Conservation (phyloP, 2,888 invertebrate species). For the Gasteruption jaculator region DNA sequence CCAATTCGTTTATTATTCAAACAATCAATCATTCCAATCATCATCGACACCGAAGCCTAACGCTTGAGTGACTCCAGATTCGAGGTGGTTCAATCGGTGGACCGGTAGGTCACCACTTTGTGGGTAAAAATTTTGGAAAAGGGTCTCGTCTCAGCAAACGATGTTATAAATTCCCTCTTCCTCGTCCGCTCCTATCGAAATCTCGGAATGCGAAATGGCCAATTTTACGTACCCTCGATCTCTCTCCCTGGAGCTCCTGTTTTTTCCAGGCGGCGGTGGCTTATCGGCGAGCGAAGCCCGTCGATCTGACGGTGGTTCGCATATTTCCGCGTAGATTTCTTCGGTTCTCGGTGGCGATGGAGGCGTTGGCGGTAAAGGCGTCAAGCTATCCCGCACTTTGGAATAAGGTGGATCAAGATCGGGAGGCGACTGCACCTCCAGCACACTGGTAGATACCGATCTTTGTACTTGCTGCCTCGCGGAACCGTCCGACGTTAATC, state of each 20-base stretch:
- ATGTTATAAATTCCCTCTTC: slow-evolving; percentile 51
- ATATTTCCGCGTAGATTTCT: slow-evolving; percentile 50
- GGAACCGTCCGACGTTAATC: slow-evolving; percentile 24
- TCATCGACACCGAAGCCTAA: too few species aligned
- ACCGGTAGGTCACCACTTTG: too few species aligned
- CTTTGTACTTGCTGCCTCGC: slow-evolving; percentile 41
- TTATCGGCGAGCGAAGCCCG: slow-evolving; percentile 28
- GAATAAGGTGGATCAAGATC: slow-evolving; percentile 48
- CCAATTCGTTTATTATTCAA: too few species aligned
- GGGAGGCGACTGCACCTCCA: slow-evolving; percentile 37
- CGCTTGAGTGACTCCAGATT: too few species aligned
- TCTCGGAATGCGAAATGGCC: slow-evolving; percentile 40
- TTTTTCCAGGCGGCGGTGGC: slow-evolving; percentile 26
- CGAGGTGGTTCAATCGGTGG: too few species aligned
- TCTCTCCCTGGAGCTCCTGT: slow-evolving; percentile 33
- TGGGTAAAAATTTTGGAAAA: slow-evolving; percentile 5
- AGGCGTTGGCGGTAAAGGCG: slow-evolving; percentile 40
- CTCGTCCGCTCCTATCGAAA: slow-evolving; percentile 41
- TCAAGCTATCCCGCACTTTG: slow-evolving; percentile 46
- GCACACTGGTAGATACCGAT: slow-evolving; percentile 46
- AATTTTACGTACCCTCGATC: slow-evolving; percentile 45
- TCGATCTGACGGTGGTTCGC: slow-evolving; percentile 33
- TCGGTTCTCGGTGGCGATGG: slow-evolving; percentile 39
- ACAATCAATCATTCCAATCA: too few species aligned
- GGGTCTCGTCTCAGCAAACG: slow-evolving; percentile 39